Evolutionary conservation across 1,140 invertebrate species (phyloP).

Genomic region (Orius insidiosus): DNA sequence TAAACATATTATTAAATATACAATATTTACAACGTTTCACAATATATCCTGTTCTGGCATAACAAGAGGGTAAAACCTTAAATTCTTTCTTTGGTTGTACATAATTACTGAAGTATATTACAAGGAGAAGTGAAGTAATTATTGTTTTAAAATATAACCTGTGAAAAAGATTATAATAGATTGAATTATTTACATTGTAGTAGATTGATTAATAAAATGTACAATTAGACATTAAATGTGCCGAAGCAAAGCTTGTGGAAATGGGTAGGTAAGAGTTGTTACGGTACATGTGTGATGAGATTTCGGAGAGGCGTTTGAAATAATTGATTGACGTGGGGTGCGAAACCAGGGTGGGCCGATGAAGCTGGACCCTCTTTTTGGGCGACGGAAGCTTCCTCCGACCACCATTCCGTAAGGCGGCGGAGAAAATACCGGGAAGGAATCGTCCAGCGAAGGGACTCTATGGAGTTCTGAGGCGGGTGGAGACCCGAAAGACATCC

Average conservation of each 20-base stretch:
- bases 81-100: no score
- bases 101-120: neutral
- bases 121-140: neutral
- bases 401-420: slow-evolving; percentile 39
- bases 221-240: no score
- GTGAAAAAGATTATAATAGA: neutral
- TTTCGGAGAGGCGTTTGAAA: slow-evolving; percentile 48
- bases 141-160: neutral
- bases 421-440: slow-evolving; percentile 68
- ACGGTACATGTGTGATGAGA: slow-evolving; percentile 69
- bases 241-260: no score
- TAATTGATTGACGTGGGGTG: slow-evolving; percentile 43
- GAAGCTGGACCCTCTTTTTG: slow-evolving; percentile 20
- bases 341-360: slow-evolving; percentile 35
- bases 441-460: slow-evolving; percentile 51
- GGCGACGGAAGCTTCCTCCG: slow-evolving; percentile 11
- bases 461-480: slow-evolving; percentile 34
- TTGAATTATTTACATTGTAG: neutral
- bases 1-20: no score
- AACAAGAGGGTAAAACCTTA: no score
- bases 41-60: no score
- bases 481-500: slow-evolving; percentile 59
- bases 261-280: no score
- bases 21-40: no score
- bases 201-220: no score